These are phyloP conservation scores for Harpagifer antarcticus DNA, from an alignment of 2,797 vertebrate genomes.

Conservation along the genomic window DNA sequence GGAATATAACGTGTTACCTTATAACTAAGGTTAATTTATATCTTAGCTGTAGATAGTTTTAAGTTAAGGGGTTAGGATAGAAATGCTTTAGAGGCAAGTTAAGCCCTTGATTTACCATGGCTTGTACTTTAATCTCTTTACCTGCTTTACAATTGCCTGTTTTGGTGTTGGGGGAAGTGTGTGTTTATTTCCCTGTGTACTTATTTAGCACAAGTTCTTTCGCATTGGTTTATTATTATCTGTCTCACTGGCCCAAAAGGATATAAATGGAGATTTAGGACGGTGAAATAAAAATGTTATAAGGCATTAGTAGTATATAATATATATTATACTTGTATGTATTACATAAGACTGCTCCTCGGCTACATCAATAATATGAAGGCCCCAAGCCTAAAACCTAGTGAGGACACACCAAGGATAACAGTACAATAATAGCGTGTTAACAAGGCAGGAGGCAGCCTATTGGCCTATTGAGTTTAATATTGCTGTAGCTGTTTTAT, in stretches of 20 bases:
- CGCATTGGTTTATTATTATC: constrained; percentile 44
- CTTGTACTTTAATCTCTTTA: constrained; percentile 76
- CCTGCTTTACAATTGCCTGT: constrained; percentile 64
- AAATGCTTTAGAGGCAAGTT: constrained; percentile 67
- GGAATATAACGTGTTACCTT: not conserved
- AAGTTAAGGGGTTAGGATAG: constrained; percentile 63
- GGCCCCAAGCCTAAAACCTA: constrained; percentile 63
- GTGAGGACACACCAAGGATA: constrained; percentile 66
- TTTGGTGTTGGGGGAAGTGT: constrained; percentile 46
- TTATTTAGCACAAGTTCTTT: constrained; percentile 16
- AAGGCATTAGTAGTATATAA: constrained; percentile 29
- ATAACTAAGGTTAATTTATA: constrained; percentile 35
- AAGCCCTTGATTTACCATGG: constrained; percentile 68
- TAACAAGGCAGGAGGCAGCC: constrained; percentile 60
- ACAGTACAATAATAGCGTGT: constrained; percentile 62
- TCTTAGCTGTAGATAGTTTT: constrained; percentile 51
- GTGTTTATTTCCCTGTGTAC: constrained; percentile 51
- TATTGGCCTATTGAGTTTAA: constrained; percentile 65
- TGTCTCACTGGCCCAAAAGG: constrained; percentile 39
- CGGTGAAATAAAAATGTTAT: constrained; percentile 48
- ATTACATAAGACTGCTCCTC: constrained; percentile 41
- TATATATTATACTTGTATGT: constrained; percentile 33
- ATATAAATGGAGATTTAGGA: constrained; percentile 34
- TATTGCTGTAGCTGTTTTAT: constrained; percentile 61
- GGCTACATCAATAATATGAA: constrained; percentile 61